A percentile compares a stretch with the other conserved stretches of the same genome.
phyloP scores from a whole-genome alignment of 2,888 invertebrate species.

The Apodemia zela region DNA sequence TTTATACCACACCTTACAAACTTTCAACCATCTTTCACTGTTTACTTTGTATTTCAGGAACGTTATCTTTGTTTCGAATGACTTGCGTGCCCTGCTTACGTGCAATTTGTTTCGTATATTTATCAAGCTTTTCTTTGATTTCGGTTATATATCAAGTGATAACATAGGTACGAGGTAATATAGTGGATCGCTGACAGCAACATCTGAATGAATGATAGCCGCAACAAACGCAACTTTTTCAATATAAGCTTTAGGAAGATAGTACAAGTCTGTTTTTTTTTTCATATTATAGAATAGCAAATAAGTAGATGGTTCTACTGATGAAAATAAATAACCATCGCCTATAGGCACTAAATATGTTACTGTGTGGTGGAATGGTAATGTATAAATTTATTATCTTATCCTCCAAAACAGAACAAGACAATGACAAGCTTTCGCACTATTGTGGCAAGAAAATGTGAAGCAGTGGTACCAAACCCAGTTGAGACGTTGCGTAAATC shows the following conservation, averaged over 20 bases:
- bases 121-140: slow-evolving; percentile 58
- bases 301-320: not conserved
- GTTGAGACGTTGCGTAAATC: no score
- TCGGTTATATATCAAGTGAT: slow-evolving; percentile 49
- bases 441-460: no score
- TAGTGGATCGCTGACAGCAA: slow-evolving; percentile 33
- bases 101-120: slow-evolving; percentile 52
- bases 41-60: slow-evolving; percentile 60
- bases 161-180: slow-evolving; percentile 35
- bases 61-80: slow-evolving; percentile 60
- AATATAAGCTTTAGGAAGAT: slow-evolving; percentile 20
- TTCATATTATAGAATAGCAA: not conserved
- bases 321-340: no score
- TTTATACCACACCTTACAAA: slow-evolving; percentile 68
- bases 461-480: no score
- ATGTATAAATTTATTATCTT: no score
- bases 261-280: not conserved
- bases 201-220: slow-evolving; percentile 36
- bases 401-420: no score
- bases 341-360: no score
- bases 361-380: no score
- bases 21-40: slow-evolving; percentile 65
- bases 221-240: slow-evolving; percentile 34
- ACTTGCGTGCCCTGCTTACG: slow-evolving; percentile 58
- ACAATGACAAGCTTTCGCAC: no score